Evolutionary conservation across 2,888 invertebrate species (phyloP), one percentile per base, ranked within the genome.

Genomic region (Clistopyga incitator): DNA sequence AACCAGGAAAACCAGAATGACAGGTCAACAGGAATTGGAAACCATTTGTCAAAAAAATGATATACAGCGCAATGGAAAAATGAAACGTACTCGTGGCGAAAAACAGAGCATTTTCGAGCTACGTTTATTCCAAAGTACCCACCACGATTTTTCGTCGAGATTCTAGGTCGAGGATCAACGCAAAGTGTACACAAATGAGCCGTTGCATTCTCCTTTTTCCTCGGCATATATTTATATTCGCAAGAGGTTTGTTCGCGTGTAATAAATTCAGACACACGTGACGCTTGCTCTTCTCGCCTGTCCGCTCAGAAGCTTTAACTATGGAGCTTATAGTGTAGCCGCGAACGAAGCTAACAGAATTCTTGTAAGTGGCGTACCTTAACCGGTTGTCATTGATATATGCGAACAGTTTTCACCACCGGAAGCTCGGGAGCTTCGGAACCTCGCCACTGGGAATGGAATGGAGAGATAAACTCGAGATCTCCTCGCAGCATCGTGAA

Each of bases 351-450:
- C 13, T 38, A 38, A 25, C 15, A 23, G 20, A 38, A 54, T 54
- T 71, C 70, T n/a, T 29, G 42, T 59, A 59, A 72, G 72, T 45
- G 59, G 59, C 59, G 59, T 47, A 45, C 15, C 18, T 38, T n/a
- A 59, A 72, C 42, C 25, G 56, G 59, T 59, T 59, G 72, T 72
- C 72, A 59, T 25, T 59, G 72, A 72, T 72, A 47, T 72, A 59
- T 59, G 72, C 59, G 45, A 59, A 59, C 25, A 59, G 45, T 72
- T 59, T 47, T 18, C 59, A n/a, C 6, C 1, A 45, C 25, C 45
- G 45, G 23, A 59, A 72, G 45, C 45, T 45, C 25, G 6, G n/a
- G n/a, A n/a, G 56, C 45, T 52, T 8, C 15, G 20, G 18, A 23
- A 34, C 23, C 50, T 25, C 23, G 42, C 45, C 23, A 3, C 38